Conservation (phyloP, 2,113 vertebrate genomes). For the Bos javanicus region DNA sequence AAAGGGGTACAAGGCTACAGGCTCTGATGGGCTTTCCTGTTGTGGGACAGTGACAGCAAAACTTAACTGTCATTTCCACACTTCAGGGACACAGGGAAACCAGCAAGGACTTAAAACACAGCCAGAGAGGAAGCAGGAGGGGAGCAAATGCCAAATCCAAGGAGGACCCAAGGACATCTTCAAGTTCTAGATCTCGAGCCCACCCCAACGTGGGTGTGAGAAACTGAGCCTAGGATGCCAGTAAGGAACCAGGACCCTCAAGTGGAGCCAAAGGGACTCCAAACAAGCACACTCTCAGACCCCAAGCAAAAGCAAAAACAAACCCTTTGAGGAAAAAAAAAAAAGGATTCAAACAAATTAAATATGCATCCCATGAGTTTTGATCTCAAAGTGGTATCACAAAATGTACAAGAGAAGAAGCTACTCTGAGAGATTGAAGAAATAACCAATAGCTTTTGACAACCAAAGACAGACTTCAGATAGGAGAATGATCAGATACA, state of each 20-base stretch:
- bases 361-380: background rate
- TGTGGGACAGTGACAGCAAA: background rate
- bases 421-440: background rate
- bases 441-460: background rate
- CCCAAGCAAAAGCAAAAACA: background rate
- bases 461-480: background rate
- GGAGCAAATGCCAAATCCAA: background rate
- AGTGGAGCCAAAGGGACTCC: background rate
- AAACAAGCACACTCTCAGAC: background rate
- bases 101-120: background rate
- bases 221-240: background rate
- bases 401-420: background rate
- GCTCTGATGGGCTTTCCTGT: background rate
- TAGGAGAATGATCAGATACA: background rate
- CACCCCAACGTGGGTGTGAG: background rate
- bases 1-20: background rate
- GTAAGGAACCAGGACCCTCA: background rate
- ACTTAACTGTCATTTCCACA: background rate
- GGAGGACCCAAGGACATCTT: background rate
- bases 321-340: background rate
- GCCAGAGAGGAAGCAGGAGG: background rate
- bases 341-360: background rate
- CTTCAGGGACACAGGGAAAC: background rate
- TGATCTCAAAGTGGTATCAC: background rate
- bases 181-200: background rate